A percentile compares a stretch with the other conserved stretches of the same genome.
Evolutionary conservation across 2,113 vertebrate genomes (phyloP).

Genomic region (Notothenia coriiceps): DNA sequence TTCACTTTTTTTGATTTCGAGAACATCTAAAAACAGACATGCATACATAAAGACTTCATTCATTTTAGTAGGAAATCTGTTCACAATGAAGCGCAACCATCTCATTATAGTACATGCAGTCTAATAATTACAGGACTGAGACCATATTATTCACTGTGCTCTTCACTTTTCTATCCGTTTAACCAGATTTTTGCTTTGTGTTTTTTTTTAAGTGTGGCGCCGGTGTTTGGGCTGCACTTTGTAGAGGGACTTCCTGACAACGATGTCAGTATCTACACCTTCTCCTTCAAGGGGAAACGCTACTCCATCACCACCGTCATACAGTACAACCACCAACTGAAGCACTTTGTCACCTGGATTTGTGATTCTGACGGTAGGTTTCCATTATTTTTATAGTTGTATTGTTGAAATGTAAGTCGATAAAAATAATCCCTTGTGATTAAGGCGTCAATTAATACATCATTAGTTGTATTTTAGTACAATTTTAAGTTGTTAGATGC

Average conservation of each 20-base stretch:
- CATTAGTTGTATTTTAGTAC: background rate
- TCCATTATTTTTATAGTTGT: background rate
- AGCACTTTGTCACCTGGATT: slow-evolving; percentile 93
- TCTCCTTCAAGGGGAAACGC: slow-evolving; percentile 83
- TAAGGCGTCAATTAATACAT: no score
- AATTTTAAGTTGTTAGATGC: background rate
- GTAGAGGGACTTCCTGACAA: slow-evolving; percentile 89
- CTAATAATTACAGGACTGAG: background rate
- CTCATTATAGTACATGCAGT: background rate
- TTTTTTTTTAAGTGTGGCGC: slow-evolving; percentile 81
- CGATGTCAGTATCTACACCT: slow-evolving; percentile 84
- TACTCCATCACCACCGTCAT: slow-evolving; percentile 87
- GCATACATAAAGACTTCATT: no score
- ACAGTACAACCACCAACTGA: slow-evolving; percentile 84
- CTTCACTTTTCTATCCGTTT: background rate
- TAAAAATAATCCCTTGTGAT: background rate
- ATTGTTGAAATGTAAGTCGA: background rate
- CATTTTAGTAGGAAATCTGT: background rate
- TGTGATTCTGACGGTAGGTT: slow-evolving; percentile 87
- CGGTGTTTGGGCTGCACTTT: slow-evolving; percentile 91
- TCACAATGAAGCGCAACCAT: background rate
- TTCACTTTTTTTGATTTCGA: background rate
- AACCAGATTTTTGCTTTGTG: slow-evolving; percentile 30
- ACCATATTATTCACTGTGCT: background rate
- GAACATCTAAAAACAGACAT: no score